Conservation (phyloP, 2,888 invertebrate genomes). For the Habroteleia sp. region DNA sequence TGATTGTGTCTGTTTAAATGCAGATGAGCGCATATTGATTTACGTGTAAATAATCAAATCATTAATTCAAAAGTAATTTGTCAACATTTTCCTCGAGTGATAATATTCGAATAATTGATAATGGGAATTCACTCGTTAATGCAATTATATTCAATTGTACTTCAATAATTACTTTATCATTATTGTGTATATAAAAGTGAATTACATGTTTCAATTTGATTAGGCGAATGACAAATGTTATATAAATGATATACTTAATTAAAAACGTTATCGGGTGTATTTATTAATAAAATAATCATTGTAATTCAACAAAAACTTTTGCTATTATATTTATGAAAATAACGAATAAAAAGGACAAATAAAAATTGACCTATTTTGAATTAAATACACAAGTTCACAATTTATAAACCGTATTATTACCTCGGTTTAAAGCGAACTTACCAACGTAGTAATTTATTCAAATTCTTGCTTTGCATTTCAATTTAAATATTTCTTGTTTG, state of each 20-base stretch:
- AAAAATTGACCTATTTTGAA: slow-evolving; percentile 1
- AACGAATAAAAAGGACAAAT: too few species aligned
- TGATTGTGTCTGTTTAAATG: neutral
- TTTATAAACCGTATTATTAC: slow-evolving; percentile 26
- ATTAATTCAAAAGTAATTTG: slow-evolving; percentile 44
- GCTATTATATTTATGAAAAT: too few species aligned
- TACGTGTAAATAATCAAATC: slow-evolving; percentile 17
- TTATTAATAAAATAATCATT: too few species aligned
- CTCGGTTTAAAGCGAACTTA: slow-evolving; percentile 22
- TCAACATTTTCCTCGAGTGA: slow-evolving; percentile 13
- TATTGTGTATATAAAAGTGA: too few species aligned
- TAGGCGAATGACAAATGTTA: too few species aligned
- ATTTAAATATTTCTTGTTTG: slow-evolving; percentile 48
- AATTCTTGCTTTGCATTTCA: slow-evolving; percentile 20
- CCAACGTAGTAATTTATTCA: slow-evolving; percentile 45
- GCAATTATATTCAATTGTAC: slow-evolving; percentile 19
- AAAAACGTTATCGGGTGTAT: too few species aligned
- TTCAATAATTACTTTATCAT: too few species aligned
- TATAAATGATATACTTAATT: too few species aligned
- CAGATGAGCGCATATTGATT: neutral
- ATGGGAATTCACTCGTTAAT: slow-evolving; percentile 20
- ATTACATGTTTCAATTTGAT: too few species aligned
- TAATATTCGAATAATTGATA: slow-evolving; percentile 24
- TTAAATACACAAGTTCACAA: neutral
- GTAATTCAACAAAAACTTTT: too few species aligned